Percentiles rank a stretch among this genome's conserved stretches.
Conservation (phyloP, 2,888 invertebrate species). For the Nephrotoma flavescens region DNA sequence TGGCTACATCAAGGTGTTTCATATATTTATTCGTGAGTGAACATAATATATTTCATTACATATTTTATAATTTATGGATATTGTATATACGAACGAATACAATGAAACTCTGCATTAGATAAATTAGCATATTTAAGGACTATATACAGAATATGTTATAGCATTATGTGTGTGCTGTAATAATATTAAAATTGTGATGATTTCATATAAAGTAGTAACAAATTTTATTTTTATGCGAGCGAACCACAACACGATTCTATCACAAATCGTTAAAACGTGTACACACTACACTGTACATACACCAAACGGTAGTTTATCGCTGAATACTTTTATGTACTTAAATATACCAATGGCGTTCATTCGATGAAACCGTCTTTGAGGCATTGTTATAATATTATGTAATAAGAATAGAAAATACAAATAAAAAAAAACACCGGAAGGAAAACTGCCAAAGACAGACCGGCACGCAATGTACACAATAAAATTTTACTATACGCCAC, state of each 20-base stretch:
- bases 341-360: neutral
- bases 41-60: neutral
- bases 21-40: neutral
- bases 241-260: neutral
- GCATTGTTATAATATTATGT: neutral
- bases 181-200: neutral
- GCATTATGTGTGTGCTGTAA: neutral
- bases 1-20: neutral
- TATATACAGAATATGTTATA: neutral
- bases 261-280: neutral
- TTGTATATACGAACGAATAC: no score
- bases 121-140: neutral
- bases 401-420: neutral
- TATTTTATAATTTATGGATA: neutral
- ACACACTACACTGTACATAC: neutral
- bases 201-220: neutral
- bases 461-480: neutral
- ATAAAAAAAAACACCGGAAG: neutral
- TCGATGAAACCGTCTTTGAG: neutral
- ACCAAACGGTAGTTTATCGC: neutral
- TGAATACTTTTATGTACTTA: neutral
- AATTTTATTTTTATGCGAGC: neutral
- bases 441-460: neutral
- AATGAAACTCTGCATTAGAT: neutral
- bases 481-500: neutral